These are phyloP conservation scores for Nemotelus nigrinus DNA, from an alignment of 2,888 invertebrate species.

Conservation along the genomic window DNA sequence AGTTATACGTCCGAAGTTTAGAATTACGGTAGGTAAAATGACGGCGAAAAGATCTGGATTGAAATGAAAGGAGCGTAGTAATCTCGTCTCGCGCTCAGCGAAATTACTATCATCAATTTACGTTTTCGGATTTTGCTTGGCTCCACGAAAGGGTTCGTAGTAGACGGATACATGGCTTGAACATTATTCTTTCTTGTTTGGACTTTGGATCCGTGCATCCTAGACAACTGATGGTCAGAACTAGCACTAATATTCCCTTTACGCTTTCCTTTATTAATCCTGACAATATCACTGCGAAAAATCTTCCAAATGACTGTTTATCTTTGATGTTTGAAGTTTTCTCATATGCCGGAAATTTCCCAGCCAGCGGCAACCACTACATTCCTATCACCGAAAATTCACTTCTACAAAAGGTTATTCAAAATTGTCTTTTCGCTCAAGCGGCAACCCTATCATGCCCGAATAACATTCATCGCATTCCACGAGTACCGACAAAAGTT, in stretches of 20 bases:
- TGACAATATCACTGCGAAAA: no score
- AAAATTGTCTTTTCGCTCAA: no score
- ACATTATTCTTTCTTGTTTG: no score
- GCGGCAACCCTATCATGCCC: neutral
- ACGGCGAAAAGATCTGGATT: neutral
- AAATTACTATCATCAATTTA: neutral
- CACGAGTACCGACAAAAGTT: conserved; percentile 17
- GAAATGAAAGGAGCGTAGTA: neutral
- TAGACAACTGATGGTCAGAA: no score
- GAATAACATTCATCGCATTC: neutral
- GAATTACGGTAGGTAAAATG: neutral
- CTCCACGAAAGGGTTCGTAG: no score
- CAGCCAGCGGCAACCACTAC: neutral
- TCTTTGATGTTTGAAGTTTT: neutral
- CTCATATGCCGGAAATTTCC: neutral
- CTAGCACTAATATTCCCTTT: no score
- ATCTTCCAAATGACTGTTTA: no score
- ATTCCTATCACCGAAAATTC: neutral
- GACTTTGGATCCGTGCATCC: no score
- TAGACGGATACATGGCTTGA: no score
- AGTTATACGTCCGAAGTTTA: neutral
- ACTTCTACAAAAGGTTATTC: neutral
- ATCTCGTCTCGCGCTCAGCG: neutral
- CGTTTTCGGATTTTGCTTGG: no score
- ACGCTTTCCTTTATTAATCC: no score